phyloP scores from a whole-genome alignment of 1,140 invertebrate species.

The Euwallacea similis region DNA sequence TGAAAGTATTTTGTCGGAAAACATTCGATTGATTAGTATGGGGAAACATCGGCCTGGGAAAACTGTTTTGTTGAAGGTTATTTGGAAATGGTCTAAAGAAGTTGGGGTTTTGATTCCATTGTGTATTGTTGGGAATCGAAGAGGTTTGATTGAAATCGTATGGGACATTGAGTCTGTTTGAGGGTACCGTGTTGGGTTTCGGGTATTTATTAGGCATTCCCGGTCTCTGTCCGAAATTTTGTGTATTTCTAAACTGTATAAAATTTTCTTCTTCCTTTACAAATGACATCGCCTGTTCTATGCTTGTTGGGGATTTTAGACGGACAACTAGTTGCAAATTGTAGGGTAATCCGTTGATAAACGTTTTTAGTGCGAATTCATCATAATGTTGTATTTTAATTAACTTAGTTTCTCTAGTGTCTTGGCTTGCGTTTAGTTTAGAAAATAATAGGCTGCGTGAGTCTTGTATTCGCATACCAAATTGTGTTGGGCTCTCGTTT shows the following conservation, averaged over 20 bases:
- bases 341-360: slow-evolving; percentile 17
- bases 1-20: too few relatives aligned
- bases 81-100: not conserved
- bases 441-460: slow-evolving; percentile 25
- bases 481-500: slow-evolving; percentile 36
- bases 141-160: not conserved
- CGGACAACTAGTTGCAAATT: slow-evolving; percentile 20
- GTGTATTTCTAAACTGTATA: slow-evolving; percentile 16
- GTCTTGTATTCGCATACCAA: slow-evolving; percentile 38
- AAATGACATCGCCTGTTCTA: slow-evolving; percentile 26
- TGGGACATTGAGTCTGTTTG: not conserved
- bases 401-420: slow-evolving; percentile 19
- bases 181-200: not conserved
- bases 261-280: slow-evolving; percentile 27
- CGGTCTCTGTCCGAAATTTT: not conserved
- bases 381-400: slow-evolving; percentile 23
- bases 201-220: not conserved
- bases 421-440: slow-evolving; percentile 18
- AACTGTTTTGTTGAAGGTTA: too few relatives aligned
- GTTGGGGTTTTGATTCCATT: not conserved
- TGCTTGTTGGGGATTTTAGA: slow-evolving; percentile 11
- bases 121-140: not conserved
- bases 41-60: too few relatives aligned
- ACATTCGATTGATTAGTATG: too few relatives aligned
- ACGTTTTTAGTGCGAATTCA: slow-evolving; percentile 24